These are phyloP conservation scores for Alethe castanea DNA, from an alignment of 2,113 vertebrate species.

Conservation along the genomic window DNA sequence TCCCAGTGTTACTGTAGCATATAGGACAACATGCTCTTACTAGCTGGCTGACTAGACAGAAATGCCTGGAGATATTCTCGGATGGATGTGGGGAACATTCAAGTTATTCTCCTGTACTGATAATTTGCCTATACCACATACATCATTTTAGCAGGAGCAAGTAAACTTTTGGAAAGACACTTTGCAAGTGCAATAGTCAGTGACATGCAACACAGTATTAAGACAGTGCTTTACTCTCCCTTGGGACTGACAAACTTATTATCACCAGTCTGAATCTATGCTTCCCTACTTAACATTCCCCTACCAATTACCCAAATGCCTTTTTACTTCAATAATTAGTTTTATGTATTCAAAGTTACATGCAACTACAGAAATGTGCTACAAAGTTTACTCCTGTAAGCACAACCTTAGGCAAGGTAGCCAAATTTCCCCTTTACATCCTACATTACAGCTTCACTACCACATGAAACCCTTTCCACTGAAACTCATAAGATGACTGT, in stretches of 20 bases:
- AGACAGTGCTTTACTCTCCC: neutral
- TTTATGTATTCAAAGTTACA: neutral
- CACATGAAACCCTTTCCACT: neutral
- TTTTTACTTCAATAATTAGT: neutral
- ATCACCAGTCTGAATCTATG: neutral
- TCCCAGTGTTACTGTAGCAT: neutral
- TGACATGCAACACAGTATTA: accelerated
- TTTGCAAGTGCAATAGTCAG: neutral
- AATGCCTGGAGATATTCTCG: neutral
- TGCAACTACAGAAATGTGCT: neutral
- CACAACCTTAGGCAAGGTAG: neutral
- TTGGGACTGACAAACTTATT: neutral
- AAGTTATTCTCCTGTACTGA: neutral
- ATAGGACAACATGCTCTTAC: neutral
- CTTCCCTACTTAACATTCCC: neutral
- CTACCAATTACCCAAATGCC: neutral
- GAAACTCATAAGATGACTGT: neutral
- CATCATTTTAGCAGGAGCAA: neutral
- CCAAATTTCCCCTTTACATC: neutral
- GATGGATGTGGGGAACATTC: accelerated
- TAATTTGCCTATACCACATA: neutral
- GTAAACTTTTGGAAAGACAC: neutral
- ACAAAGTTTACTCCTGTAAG: neutral
- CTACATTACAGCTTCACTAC: neutral
- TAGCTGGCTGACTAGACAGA: neutral